Evolutionary conservation across 2,888 invertebrate genomes (phyloP).

Genomic region (Dichetophora obliterata): DNA sequence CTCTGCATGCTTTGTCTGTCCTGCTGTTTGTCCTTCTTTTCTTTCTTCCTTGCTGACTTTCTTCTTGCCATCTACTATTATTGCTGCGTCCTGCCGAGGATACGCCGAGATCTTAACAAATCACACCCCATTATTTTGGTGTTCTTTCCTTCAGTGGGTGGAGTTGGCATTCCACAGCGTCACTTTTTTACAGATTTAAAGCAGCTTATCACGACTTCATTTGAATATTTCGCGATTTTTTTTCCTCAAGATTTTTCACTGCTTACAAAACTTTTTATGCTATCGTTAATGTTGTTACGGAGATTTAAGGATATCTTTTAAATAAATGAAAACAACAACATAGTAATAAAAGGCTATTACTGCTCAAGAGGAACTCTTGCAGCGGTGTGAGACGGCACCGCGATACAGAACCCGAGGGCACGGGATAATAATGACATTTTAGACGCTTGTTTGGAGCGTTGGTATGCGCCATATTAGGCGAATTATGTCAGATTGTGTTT

Average conservation of each 20-base stretch:
- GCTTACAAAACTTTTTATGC: conserved; percentile 57
- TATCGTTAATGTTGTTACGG: conserved; percentile 67
- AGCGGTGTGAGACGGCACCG: neutral
- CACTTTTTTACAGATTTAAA: conserved; percentile 68
- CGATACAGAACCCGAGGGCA: conserved; percentile 9
- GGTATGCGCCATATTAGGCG: conserved; percentile 58
- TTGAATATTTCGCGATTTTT: conserved; percentile 61
- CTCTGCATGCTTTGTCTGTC: neutral
- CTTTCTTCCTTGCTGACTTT: neutral
- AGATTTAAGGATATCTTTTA: conserved; percentile 57
- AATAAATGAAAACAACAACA: conserved; percentile 48
- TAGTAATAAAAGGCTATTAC: conserved; percentile 68
- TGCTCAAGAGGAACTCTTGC: conserved; percentile 55
- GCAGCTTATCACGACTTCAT: conserved; percentile 69
- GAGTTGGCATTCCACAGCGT: conserved; percentile 49
- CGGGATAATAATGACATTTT: conserved; percentile 45
- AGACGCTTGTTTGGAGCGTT: conserved; percentile 50
- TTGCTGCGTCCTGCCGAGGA: conserved; percentile 16
- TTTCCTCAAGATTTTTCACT: conserved; percentile 28
- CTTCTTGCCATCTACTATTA: neutral
- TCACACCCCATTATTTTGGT: conserved; percentile 62
- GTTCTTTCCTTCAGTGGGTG: conserved; percentile 29
- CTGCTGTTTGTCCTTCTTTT: conserved; percentile 8
- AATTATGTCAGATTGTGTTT: conserved; percentile 53
- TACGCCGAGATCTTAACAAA: conserved; percentile 56